Conservation (phyloP, 2,113 vertebrate species). For the Edolisoma coerulescens region DNA sequence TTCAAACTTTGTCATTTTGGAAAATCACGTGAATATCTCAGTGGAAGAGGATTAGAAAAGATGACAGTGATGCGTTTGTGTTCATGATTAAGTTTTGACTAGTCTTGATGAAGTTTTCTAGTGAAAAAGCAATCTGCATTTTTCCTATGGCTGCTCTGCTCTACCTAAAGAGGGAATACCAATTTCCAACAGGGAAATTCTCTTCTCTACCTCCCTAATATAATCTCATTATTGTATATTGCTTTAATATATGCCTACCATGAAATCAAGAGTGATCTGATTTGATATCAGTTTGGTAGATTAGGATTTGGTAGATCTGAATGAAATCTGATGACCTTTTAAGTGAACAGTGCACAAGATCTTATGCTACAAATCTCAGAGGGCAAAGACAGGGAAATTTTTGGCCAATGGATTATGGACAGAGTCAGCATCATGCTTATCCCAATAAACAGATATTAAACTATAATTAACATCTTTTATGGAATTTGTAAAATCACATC, state of each 20-base stretch:
- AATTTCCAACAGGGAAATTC: neutral
- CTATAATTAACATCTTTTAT: neutral
- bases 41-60: neutral
- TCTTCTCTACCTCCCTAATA: neutral
- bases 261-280: neutral
- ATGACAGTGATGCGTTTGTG: neutral
- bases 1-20: neutral
- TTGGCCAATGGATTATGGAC: neutral
- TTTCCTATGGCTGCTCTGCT: neutral
- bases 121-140: neutral
- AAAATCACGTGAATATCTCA: neutral
- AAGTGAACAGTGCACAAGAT: neutral
- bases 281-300: neutral
- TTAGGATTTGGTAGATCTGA: neutral
- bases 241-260: neutral
- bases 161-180: neutral
- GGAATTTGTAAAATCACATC: neutral
- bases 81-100: neutral
- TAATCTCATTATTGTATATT: neutral
- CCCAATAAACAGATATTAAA: neutral
- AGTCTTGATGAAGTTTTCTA: neutral
- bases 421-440: neutral
- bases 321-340: neutral
- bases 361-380: neutral
- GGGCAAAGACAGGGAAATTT: neutral